Base-by-base conservation (phyloP, 1,140 invertebrate species). In the Eulimnadia texana region DNA sequence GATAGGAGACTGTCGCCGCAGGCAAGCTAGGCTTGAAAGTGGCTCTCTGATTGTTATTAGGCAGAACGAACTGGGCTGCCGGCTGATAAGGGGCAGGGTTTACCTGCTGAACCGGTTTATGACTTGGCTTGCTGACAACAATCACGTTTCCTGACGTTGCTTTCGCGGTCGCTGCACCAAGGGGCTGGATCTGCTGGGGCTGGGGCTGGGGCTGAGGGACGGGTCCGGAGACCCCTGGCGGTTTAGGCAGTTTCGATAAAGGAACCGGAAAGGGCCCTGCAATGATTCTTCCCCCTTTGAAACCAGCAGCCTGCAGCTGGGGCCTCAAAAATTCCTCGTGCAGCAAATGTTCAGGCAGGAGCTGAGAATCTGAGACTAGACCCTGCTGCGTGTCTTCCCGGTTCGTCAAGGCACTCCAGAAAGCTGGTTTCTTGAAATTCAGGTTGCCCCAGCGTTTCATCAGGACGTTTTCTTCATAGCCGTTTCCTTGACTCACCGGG, bases 291-390 rank as follows among this genome's bases (percentile, higher is more conserved):
- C 55, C 62, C 16, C 62, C 62, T 50, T 56, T 59, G 58, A 58
- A 63, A 11, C 62, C 62, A 11, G 57, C 56, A n/a, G 62, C 62
- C 28, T 57, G 53, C n/a, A 63, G 50, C 47, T 63, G 62, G 10
- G 62, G 62, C 24, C 51, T 58, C 25, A 63, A 56, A 53, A 63
- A 58, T 27, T 63, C 53, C 28, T 63, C 56, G 56, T 63, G 62
- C 6, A 59, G 49, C 29, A 63, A 24, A 27, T 50, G 47, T 11
- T 63, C 62, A 16, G 62, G 62, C 13, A 63, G 33, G 33, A 63
- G 47, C 6, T 63, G 62, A 13, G 49, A 20, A 19, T 50, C 24
- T 29, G 29, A 47, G 19, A 61, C 51, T 3, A 28, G 49, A 9
- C 27, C 50, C 22, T 27, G 10, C 6, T 52, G 29, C 13, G 52